phyloP scores from a whole-genome alignment of 2,888 invertebrate genomes.

The Agonopterix arenella region DNA sequence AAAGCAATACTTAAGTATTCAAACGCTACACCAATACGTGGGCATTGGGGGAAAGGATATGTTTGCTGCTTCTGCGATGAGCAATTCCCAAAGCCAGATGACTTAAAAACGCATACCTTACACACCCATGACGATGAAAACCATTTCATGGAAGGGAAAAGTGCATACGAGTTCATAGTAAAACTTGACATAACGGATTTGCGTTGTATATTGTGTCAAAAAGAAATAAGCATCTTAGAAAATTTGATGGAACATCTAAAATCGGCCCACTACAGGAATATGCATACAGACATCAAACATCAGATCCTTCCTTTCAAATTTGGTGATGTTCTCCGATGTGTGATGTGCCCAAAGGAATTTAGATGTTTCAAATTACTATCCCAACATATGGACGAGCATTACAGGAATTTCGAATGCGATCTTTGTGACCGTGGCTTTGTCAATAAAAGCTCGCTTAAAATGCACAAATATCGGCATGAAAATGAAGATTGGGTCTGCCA shows the following conservation, averaged over 20 bases:
- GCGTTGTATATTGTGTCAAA: conserved; percentile 11
- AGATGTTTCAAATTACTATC: conserved; percentile 35
- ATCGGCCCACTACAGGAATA: conserved; percentile 7
- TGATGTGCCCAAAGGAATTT: conserved; percentile 24
- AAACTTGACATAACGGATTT: conserved; percentile 18
- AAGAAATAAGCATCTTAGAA: conserved; percentile 8
- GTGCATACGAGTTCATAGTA: conserved; percentile 8
- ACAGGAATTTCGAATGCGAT: conserved; percentile 47
- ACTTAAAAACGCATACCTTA: conserved; percentile 13
- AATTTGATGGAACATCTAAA: conserved; percentile 13
- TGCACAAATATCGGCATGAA: conserved; percentile 44
- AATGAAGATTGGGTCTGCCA: conserved; percentile 44
- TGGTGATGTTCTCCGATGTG: conserved; percentile 21
- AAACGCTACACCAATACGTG: conserved; percentile 5
- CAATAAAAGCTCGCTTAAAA: conserved; percentile 34
- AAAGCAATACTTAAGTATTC: background rate
- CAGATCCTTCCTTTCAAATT: conserved; percentile 21
- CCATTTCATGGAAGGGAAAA: conserved; percentile 10
- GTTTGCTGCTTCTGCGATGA: conserved; percentile 16
- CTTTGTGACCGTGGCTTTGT: conserved; percentile 51
- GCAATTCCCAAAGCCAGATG: conserved; percentile 17
- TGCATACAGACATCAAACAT: conserved; percentile 14
- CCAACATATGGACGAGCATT: conserved; percentile 58
- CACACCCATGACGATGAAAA: conserved; percentile 3
- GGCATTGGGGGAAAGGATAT: conserved; percentile 19